phyloP scores from a whole-genome alignment of 2,797 vertebrate species.

The Helostoma temminkii region DNA sequence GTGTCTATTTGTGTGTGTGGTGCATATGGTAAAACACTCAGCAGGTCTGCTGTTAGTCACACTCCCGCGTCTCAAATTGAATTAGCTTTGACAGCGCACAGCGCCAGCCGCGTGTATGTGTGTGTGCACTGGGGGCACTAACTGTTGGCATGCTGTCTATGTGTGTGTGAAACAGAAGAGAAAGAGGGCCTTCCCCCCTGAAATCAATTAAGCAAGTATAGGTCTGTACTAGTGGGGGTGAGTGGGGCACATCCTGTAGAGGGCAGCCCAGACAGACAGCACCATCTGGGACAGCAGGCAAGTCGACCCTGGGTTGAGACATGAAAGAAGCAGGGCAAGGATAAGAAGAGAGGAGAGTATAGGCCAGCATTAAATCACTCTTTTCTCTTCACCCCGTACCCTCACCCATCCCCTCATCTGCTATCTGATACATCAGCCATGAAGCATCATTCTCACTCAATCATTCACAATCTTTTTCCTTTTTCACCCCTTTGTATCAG shows the following conservation, averaged over 20 bases:
- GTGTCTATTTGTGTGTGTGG: conserved; percentile 55
- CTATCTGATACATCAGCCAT: conserved; percentile 76
- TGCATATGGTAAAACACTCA: conserved; percentile 91
- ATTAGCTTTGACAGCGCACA: conserved; percentile 92
- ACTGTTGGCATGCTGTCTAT: conserved; percentile 79
- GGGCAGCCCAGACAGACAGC: conserved; percentile 87
- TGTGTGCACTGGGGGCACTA: conserved; percentile 61
- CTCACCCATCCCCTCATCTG: conserved; percentile 57
- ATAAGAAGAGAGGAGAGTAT: conserved; percentile 69
- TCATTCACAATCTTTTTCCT: conserved; percentile 53
- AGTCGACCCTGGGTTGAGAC: conserved; percentile 81
- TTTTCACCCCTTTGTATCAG: conserved; percentile 45
- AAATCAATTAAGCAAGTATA: conserved; percentile 90
- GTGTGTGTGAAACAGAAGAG: conserved; percentile 64
- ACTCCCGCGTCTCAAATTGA: conserved; percentile 92
- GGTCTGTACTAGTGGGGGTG: conserved; percentile 68
- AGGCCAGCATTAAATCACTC: conserved; percentile 83
- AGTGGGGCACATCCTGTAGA: conserved; percentile 84
- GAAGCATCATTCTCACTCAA: conserved; percentile 74
- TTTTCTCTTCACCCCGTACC: conserved; percentile 46
- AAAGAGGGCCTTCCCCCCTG: conserved; percentile 80
- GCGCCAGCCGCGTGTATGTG: conserved; percentile 85
- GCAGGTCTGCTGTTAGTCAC: conserved; percentile 88
- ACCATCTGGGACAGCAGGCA: conserved; percentile 87
- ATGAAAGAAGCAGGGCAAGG: conserved; percentile 81